Percentiles rank a stretch among this genome's conserved stretches.
These are phyloP conservation scores for Arctia plantaginis DNA, from an alignment of 2,888 invertebrate genomes.

Conservation along the genomic window DNA sequence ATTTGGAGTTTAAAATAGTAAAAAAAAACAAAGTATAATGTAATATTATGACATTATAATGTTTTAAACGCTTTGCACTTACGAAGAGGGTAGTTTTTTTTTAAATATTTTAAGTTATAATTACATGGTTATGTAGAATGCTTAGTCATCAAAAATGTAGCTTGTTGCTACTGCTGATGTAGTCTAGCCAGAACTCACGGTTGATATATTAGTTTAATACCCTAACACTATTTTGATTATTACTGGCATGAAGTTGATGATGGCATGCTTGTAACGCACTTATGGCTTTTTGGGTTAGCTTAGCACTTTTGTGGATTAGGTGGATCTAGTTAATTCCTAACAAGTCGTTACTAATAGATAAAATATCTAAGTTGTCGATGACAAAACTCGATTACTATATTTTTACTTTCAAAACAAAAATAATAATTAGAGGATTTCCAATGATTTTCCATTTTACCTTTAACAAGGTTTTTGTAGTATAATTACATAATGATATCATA, in stretches of 20 bases:
- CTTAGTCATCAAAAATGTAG: no score
- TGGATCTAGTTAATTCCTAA: neutral
- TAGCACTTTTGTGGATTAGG: no score
- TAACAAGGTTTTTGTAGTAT: no score
- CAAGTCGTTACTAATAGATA: neutral
- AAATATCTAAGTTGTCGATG: neutral
- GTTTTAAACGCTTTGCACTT: neutral
- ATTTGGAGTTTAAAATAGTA: neutral
- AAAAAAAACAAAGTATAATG: neutral
- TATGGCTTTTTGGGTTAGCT: neutral
- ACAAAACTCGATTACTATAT: neutral
- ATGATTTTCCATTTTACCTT: no score
- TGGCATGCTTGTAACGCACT: neutral
- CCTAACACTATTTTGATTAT: no score
- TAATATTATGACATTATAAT: neutral
- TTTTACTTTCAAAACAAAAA: neutral
- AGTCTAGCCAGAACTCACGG: neutral
- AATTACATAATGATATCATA: no score
- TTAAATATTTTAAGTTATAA: no score
- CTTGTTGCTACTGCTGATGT: neutral
- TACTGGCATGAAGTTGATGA: no score
- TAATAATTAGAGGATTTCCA: no score
- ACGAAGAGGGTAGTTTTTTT: no score
- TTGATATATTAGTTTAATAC: no score
- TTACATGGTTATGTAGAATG: no score